phyloP scores from a whole-genome alignment of 2,888 invertebrate species.

The Watsonalla binaria region DNA sequence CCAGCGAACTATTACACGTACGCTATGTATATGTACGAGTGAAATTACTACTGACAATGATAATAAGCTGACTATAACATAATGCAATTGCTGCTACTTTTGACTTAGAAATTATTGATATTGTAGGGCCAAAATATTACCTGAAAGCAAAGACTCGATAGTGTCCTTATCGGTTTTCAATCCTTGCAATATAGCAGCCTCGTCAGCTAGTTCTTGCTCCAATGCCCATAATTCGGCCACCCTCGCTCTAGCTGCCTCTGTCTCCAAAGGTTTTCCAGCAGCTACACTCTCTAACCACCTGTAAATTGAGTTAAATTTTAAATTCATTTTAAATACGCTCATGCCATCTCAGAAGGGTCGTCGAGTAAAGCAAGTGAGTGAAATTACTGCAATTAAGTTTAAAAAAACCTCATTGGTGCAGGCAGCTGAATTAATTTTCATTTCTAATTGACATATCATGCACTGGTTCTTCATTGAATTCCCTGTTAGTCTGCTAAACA shows the following conservation, averaged over 20 bases:
- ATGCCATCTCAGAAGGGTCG: too few species aligned
- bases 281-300: conserved; percentile 88
- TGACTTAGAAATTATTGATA: too few species aligned
- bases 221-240: conserved; percentile 72
- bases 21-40: too few species aligned
- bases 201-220: conserved; percentile 72
- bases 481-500: too few species aligned
- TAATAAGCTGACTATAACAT: too few species aligned
- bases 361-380: too few species aligned
- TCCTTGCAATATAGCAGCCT: conserved; percentile 68
- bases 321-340: too few species aligned
- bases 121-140: conserved; percentile 23
- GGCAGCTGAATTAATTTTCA: neutral
- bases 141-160: conserved; percentile 66
- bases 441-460: neutral
- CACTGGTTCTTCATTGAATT: too few species aligned
- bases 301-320: conserved; percentile 48
- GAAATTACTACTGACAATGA: too few species aligned
- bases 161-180: conserved; percentile 69
- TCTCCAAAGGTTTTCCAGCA: conserved; percentile 81
- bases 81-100: too few species aligned
- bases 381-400: too few species aligned
- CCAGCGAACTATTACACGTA: too few species aligned
- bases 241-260: conserved; percentile 66
- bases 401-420: neutral